These are phyloP conservation scores for Noturus placidus DNA, from an alignment of 2,113 vertebrate species.

Conservation along the genomic window DNA sequence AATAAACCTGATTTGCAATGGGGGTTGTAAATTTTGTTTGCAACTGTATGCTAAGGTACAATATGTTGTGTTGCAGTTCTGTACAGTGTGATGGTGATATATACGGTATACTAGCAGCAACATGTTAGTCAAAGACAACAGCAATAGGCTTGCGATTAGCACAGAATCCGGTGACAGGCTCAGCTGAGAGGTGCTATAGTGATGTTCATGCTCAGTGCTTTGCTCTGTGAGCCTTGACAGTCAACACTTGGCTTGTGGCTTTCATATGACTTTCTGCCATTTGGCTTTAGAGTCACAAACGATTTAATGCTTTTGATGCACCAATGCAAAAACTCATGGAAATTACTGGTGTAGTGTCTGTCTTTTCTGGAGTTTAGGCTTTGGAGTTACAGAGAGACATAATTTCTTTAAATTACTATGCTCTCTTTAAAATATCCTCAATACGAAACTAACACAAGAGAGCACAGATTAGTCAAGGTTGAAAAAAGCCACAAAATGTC, in stretches of 20 bases:
- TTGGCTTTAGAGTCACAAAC: neutral
- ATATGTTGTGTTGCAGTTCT: neutral
- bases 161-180: neutral
- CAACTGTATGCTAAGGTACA: neutral
- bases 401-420: neutral
- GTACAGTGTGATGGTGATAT: neutral
- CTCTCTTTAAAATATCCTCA: neutral
- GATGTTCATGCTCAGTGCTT: slow-evolving; percentile 7
- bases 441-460: neutral
- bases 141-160: neutral
- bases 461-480: neutral
- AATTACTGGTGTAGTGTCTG: neutral
- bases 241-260: slow-evolving; percentile 19
- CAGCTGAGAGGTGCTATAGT: slow-evolving; percentile 5
- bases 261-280: slow-evolving; percentile 12
- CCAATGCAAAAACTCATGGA: neutral
- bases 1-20: too few relatives aligned
- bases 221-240: slow-evolving; percentile 10
- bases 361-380: neutral
- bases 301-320: neutral
- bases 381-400: neutral
- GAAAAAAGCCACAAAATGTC: neutral
- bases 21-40: too few relatives aligned
- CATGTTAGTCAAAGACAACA: neutral
- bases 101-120: neutral